Conservation (phyloP, 2,113 vertebrate genomes). For the Percopsis transmontana region DNA sequence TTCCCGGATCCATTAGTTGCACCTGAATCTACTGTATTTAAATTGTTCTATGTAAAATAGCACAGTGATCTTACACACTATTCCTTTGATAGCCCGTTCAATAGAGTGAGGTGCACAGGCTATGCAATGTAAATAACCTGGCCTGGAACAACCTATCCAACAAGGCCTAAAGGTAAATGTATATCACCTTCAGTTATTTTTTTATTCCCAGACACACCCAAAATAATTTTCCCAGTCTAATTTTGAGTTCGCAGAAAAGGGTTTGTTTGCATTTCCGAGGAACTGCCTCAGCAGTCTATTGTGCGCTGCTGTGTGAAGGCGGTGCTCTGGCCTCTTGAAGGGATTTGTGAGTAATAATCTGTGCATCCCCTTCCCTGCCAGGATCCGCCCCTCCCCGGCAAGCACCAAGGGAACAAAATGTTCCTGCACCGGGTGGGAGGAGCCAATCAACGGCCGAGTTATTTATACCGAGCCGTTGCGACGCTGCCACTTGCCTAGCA, state of each 20-base stretch:
- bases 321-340: background rate
- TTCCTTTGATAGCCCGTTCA: background rate
- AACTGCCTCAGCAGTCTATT: constrained; percentile 4
- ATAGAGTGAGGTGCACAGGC: too few species aligned
- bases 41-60: background rate
- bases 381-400: constrained; percentile 26
- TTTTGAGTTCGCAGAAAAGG: background rate
- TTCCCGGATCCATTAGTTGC: background rate
- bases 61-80: background rate
- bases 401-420: constrained; percentile 76
- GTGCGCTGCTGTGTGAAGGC: background rate
- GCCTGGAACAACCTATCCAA: too few species aligned
- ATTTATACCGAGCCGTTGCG: constrained; percentile 87
- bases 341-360: constrained; percentile 44
- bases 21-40: background rate
- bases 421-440: constrained; percentile 68
- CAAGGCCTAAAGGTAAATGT: background rate
- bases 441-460: constrained; percentile 80
- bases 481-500: constrained; percentile 90
- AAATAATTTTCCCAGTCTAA: background rate
- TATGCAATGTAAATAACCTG: too few species aligned
- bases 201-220: too few species aligned
- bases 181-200: too few species aligned
- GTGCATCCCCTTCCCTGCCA: constrained; percentile 52
- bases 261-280: background rate